Base-by-base conservation (phyloP, 2,797 vertebrate species). In the Pelodytes ibericus region DNA sequence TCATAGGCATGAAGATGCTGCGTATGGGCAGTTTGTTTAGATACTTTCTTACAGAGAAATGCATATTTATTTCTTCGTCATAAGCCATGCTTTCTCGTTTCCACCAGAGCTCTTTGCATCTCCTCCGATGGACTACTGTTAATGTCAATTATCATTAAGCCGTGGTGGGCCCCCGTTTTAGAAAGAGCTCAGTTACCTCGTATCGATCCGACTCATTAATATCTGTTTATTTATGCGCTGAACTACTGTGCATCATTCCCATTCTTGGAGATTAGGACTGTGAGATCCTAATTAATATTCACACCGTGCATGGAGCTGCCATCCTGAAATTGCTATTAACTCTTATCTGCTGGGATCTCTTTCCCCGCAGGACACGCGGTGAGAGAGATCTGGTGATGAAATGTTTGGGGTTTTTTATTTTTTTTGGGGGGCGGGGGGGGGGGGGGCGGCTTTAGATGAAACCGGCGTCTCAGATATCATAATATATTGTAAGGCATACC, bases 111-210 rank as follows among this genome's bases (percentile, higher is more conserved):
- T 53, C 49, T 53, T 53, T 53, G 49, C 49, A 22, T 13, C n/a
- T 53, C 5, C 20, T 16, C 49, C 20, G 49, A 24, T 24, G 22
- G 16, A 53, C 49, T 24, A 20, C 49, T 53, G 49, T 24, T 53
- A 53, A 53, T 53, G 49, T 24, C 49, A 53, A 53, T 53, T 53
- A 53, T 53, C 49, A 24, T 53, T 53, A 24, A 53, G 49, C 49
- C 49, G 24, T 24, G 24, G 11, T 16, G n/a, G 24, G 49, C 6
- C n/a, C 20, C 11, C 24, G 24, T n/a, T 53, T 53, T 53, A 53
- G 20, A 53, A 53, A 20, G 22, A 20, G 11, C 20, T 53, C 49
- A 9, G n/a, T 22, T 53, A 53, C 49, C 6, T 53, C 24, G 49
- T 53, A 53, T 53, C 11, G 49, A 53, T 53, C 49, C 16, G 49